Conservation (phyloP, 2,797 vertebrate genomes). For the Phalanger gymnotis region DNA sequence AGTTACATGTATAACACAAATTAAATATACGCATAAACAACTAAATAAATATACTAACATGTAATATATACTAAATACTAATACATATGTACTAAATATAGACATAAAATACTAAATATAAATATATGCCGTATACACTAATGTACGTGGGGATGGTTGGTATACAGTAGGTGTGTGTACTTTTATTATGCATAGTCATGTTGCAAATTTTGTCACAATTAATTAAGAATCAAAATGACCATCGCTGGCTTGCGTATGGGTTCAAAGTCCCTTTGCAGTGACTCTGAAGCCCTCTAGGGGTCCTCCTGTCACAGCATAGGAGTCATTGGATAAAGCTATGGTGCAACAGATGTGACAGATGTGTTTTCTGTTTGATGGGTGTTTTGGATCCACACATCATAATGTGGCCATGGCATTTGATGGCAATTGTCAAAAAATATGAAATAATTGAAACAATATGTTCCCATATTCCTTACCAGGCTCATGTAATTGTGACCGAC, state of each 20-base stretch:
- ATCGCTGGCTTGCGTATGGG: background rate
- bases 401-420: background rate
- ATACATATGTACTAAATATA: background rate
- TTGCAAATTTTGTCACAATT: background rate
- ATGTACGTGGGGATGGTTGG: background rate
- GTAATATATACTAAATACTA: no score
- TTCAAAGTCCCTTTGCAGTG: background rate
- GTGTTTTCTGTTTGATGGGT: background rate
- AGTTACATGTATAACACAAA: background rate
- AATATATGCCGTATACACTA: background rate
- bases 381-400: background rate
- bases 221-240: background rate
- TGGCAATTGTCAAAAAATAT: background rate
- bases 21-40: background rate
- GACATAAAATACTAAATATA: background rate
- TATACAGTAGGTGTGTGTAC: background rate
- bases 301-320: background rate
- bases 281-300: background rate
- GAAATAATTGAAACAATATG: background rate
- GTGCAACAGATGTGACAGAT: background rate
- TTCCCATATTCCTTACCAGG: background rate
- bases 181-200: background rate
- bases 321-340: background rate
- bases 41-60: background rate
- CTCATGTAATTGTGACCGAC: background rate